Base-by-base conservation (phyloP, 2,888 invertebrate species). In the Bombyx huttoni region DNA sequence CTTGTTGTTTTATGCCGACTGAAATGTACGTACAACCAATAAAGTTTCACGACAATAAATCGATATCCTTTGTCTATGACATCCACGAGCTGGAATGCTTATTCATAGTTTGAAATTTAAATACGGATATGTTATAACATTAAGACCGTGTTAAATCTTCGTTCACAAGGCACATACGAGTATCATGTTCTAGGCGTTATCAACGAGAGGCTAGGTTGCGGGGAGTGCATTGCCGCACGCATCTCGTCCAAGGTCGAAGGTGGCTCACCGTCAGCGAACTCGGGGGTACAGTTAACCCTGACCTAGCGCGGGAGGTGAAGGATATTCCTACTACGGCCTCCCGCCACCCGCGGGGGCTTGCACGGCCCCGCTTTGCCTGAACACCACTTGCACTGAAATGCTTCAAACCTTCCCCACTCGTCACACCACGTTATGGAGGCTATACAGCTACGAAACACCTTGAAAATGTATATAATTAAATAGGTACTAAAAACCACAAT, bases 261-360 rank as follows among this genome's bases (percentile, higher is more conserved):
- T 78, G 75, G 82, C 75, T 80, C 75, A 71, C 75, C 78, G 81
- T 78, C 78, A 74, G 74, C 74, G 74, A 62, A 78, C 80, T 72
- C 78, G 82, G 84, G 87, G 85, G 85, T 69, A 78, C 81, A 65
- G 78, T 84, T 88, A 85, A 86, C 88, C 87, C 87, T 87, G 88
- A 87, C 88, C 88, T 82, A 84, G 83, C 81, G 73, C 68, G 77
- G 78, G 76, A 70, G 87, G 83, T 82, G 86, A 84, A 86, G 84
- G 85, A 85, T 86, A 80, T 81, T 84, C 78, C 85, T 85, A 83
- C 83, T 81, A 80, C 81, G 76, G 70, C 74, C 75, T 67, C 75
- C 73, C 73, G 64, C 72, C 75, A 65, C 66, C 71, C 73, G 67
- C 66, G 65, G 71, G 74, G 72, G 69, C 66, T 64, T 69, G 67